These are phyloP conservation scores for Nyctibius grandis DNA, from an alignment of 2,797 vertebrate genomes.

Conservation along the genomic window DNA sequence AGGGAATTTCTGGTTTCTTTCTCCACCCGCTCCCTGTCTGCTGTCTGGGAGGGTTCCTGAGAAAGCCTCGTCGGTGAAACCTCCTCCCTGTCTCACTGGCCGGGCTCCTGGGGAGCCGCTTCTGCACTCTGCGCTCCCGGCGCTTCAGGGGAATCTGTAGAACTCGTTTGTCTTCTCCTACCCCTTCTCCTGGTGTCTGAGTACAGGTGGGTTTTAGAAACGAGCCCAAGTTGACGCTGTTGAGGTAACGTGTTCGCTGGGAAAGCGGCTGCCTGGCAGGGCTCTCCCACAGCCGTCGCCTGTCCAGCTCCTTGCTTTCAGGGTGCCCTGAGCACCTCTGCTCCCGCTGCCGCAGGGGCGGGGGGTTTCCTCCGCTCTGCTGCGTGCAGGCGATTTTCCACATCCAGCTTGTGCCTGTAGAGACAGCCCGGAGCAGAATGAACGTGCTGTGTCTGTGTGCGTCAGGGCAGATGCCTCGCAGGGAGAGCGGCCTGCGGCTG, in stretches of 20 bases:
- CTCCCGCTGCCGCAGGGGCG: rapidly evolving
- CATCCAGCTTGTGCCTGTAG: rapidly evolving
- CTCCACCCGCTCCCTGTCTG: neutral
- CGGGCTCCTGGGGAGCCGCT: neutral
- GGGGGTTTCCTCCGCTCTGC: neutral
- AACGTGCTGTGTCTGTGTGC: rapidly evolving
- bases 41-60: neutral
- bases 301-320: rapidly evolving
- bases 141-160: neutral
- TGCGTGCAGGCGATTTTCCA: rapidly evolving
- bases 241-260: rapidly evolving
- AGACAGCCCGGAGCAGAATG: rapidly evolving
- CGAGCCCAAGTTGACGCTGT: rapidly evolving
- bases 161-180: neutral
- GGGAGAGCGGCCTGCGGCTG: too few relatives aligned
- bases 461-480: neutral
- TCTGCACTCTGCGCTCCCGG: too few relatives aligned
- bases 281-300: too few relatives aligned
- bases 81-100: neutral
- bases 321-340: too few relatives aligned
- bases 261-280: neutral
- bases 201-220: rapidly evolving
- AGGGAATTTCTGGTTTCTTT: neutral
- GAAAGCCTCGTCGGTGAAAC: rapidly evolving
- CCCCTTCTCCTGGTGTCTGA: rapidly evolving